These are phyloP conservation scores for Bathynomus jamesi DNA, from an alignment of 1,140 invertebrate genomes.

Conservation along the genomic window DNA sequence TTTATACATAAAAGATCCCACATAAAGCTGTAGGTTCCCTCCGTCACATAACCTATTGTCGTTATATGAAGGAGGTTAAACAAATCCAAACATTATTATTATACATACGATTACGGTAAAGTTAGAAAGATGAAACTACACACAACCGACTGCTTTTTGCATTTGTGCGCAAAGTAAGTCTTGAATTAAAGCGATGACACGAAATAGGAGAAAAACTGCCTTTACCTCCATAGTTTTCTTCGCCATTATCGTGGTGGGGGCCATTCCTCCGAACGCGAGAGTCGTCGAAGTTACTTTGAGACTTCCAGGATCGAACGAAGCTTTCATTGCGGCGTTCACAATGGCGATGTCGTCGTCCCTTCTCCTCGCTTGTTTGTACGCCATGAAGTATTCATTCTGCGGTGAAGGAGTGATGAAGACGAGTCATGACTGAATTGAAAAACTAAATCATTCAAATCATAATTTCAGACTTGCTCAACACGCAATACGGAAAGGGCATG, in stretches of 20 bases:
- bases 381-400: constrained; percentile 62
- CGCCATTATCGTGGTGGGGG: constrained; percentile 72
- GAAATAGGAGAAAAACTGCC: too few relatives aligned
- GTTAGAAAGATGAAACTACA: too few relatives aligned
- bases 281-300: not conserved
- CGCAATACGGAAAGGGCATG: not conserved
- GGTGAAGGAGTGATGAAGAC: not conserved
- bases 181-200: too few relatives aligned
- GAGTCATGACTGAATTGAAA: not conserved
- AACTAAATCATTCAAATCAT: not conserved
- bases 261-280: constrained; percentile 80
- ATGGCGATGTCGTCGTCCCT: constrained; percentile 93
- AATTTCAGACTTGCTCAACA: not conserved
- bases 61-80: too few relatives aligned
- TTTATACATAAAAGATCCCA: too few relatives aligned
- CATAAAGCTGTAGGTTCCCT: too few relatives aligned
- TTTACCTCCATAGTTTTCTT: constrained; percentile 53
- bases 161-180: too few relatives aligned
- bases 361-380: constrained; percentile 85
- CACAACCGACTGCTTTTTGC: too few relatives aligned
- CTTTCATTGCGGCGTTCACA: constrained; percentile 74
- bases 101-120: too few relatives aligned
- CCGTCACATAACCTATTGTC: too few relatives aligned
- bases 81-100: too few relatives aligned
- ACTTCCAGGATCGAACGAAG: constrained; percentile 9